Evolutionary conservation across 1,140 invertebrate genomes (phyloP).

Genomic region (Drosophila sp.): DNA sequence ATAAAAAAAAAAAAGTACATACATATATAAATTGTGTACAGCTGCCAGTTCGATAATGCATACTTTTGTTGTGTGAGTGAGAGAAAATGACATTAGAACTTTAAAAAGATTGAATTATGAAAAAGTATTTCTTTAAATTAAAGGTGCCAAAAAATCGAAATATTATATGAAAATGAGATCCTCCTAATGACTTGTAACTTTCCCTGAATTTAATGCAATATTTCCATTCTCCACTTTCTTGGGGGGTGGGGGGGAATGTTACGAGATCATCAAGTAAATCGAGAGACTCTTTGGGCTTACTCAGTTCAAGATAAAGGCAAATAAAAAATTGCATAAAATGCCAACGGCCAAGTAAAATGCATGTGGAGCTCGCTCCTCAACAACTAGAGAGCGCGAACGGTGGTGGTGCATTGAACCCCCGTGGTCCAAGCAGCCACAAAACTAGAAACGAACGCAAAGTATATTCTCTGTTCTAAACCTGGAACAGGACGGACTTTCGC

Average conservation of each 20-base stretch:
- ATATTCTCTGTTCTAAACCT: constrained; percentile 49
- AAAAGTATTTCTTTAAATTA: too few relatives aligned
- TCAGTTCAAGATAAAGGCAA: constrained; percentile 71
- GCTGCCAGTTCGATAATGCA: constrained; percentile 47
- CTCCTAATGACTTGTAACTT: too few relatives aligned
- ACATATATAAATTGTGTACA: constrained; percentile 45
- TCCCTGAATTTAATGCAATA: too few relatives aligned
- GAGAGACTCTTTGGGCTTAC: constrained; percentile 16
- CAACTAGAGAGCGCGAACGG: constrained; percentile 40
- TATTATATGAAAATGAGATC: too few relatives aligned
- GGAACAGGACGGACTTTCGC: constrained; percentile 70
- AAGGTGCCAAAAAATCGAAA: too few relatives aligned
- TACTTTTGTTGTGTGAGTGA: not conserved
- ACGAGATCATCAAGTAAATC: constrained; percentile 15
- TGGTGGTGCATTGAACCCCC: constrained; percentile 74
- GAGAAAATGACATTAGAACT: too few relatives aligned
- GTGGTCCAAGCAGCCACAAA: constrained; percentile 68
- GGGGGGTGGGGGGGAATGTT: not conserved
- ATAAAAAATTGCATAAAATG: constrained; percentile 78
- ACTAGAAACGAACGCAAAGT: constrained; percentile 63
- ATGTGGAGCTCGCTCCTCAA: constrained; percentile 41
- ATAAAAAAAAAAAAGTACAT: constrained; percentile 15
- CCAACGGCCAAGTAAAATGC: constrained; percentile 67
- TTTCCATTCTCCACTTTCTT: too few relatives aligned
- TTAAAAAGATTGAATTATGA: too few relatives aligned